Evolutionary conservation across 2,113 vertebrate species (phyloP).

Genomic region (Electrona antarctica): DNA sequence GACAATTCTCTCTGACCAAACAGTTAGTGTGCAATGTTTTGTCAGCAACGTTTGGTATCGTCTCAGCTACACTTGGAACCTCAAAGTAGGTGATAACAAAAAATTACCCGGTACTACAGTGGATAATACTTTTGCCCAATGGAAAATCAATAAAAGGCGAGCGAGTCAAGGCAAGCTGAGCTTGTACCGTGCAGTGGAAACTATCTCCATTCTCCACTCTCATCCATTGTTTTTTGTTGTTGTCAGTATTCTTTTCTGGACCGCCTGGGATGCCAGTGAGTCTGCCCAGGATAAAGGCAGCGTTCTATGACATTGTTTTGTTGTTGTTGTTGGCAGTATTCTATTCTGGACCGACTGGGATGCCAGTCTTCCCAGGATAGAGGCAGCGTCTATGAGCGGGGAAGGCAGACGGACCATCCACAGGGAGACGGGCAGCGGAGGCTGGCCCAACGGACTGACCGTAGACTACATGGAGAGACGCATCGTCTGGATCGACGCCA

Average conservation of each 20-base stretch:
- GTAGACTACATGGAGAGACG: constrained; percentile 96
- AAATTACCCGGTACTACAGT: too few relatives aligned
- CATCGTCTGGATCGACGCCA: constrained; percentile 97
- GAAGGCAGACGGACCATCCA: constrained; percentile 92
- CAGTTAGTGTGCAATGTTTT: too few relatives aligned
- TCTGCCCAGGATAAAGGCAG: constrained; percentile 92
- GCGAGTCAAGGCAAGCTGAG: too few relatives aligned
- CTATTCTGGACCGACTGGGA: constrained; percentile 99
- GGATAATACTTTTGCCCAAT: too few relatives aligned
- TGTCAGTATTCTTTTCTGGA: constrained; percentile 94
- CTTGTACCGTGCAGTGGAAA: too few relatives aligned
- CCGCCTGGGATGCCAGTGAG: constrained; percentile 92
- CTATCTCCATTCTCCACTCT: not conserved
- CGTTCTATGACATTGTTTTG: constrained; percentile 85
- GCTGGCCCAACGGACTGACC: constrained; percentile 96
- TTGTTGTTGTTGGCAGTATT: constrained; percentile 75
- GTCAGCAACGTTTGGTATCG: too few relatives aligned
- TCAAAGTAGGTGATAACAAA: too few relatives aligned
- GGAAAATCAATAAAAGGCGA: too few relatives aligned
- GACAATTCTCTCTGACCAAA: too few relatives aligned
- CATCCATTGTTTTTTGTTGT: constrained; percentile 9
- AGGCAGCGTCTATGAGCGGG: constrained; percentile 96
- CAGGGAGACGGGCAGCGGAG: constrained; percentile 91
- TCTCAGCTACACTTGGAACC: too few relatives aligned
- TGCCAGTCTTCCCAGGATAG: constrained; percentile 91